phyloP scores from a whole-genome alignment of 2,888 invertebrate species.

The Drosophila ustulata region DNA sequence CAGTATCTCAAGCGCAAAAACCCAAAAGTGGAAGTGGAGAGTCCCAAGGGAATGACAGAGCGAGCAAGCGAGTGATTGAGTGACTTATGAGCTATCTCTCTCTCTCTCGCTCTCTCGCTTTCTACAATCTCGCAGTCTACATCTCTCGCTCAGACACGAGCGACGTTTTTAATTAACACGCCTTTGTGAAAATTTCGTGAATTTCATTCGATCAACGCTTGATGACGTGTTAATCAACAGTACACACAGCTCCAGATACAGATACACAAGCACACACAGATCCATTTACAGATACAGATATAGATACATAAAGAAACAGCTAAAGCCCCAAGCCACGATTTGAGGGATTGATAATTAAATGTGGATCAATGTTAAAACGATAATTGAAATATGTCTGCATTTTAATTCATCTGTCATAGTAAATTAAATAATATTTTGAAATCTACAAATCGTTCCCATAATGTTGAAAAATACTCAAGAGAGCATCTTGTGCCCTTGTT shows the following conservation, averaged over 20 bases:
- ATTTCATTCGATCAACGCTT: conserved; percentile 56
- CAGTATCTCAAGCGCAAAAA: conserved; percentile 67
- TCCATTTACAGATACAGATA: not conserved
- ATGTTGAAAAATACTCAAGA: not conserved
- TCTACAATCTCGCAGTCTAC: not conserved
- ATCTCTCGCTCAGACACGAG: conserved; percentile 3
- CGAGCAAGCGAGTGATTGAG: not conserved
- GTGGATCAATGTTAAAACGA: not conserved
- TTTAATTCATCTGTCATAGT: not conserved
- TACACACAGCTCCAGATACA: conserved; percentile 30
- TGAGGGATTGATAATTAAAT: not conserved
- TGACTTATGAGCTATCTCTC: not conserved
- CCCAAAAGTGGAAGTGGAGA: conserved; percentile 9
- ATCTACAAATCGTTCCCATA: not conserved
- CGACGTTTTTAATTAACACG: conserved; percentile 65
- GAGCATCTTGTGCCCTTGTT: not conserved
- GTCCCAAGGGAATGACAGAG: not conserved
- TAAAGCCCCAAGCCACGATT: not conserved
- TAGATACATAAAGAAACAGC: not conserved
- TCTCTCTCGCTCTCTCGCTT: not conserved
- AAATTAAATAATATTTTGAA: not conserved
- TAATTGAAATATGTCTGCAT: not conserved
- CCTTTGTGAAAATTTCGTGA: conserved; percentile 68
- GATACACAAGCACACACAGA: conserved; percentile 12
- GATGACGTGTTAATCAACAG: conserved; percentile 42